Evolutionary conservation across 1,140 invertebrate genomes (phyloP), one percentile per base, ranked within the genome.

Genomic region (Drosophila sp.): DNA sequence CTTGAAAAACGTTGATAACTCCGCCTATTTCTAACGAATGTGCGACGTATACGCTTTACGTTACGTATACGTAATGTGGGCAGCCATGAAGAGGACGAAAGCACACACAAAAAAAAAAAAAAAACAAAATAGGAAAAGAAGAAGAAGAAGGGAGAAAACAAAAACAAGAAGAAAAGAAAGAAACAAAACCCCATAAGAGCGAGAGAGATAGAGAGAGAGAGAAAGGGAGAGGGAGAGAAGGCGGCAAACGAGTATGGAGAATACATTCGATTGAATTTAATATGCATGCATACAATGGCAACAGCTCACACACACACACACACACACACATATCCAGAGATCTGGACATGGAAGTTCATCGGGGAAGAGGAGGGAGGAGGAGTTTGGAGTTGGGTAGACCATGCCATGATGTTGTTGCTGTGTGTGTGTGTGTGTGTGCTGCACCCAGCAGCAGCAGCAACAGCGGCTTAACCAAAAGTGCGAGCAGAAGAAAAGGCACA

Each of bases 221-320:
- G 33, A 8, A 1, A 8, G 33, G 2, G 33, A 35, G 33, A 1
- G 33, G 3, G 35, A 38, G 47, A 60, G 11, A 56, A 38, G 62
- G 60, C 47, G 66, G 71, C 50, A 79, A 84, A 71, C 80, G 81
- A 79, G 84, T 70, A 78, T 78, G 84, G 80, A 89, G 86, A 87
- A 90, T 90, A 85, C 84, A 90, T 90, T 90, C 87, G 87, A 90
- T 90, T 90, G 83, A 90, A 90, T 90, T 90, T 90, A 90, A 90
- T 90, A 90, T 90, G 87, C 87, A 90, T 87, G 84, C 84, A 87
- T 87, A 87, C 84, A 87, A 87, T 89, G 84, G 79, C 72, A 86
- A 73, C 44, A 81, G 57, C 63, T 69, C 50, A 74, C 61, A 70
- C 58, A 58, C 27, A 56, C 33, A 66, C 60, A 65, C 62, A 60